Evolutionary conservation across 2,113 vertebrate species (phyloP), one percentile per base, ranked within the genome.

Genomic region (Accipiter cooperii): DNA sequence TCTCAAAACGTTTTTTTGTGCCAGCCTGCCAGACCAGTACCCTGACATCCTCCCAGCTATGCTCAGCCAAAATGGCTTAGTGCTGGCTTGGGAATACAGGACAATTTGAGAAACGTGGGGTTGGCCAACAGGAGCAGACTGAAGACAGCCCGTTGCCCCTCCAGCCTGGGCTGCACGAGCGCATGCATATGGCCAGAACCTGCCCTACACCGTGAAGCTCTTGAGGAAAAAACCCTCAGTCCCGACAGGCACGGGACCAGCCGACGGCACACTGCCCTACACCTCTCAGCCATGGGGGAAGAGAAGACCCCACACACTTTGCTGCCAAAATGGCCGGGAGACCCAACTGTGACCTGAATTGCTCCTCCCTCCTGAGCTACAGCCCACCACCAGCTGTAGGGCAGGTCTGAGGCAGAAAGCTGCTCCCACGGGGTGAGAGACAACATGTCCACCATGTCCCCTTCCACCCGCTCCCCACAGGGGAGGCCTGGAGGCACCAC

Each of bases 361-460:
- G 21, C n/a, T 79, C 61, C 46, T 84, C 44, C 17, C 33, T 29
- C 24, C 61, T 5, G 18, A 61, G 61, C 74, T 51, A 31, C 54
- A 10, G 44, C 33, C 57, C 3, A 10, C 57, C 3, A 12, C 29
- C 57, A 74, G 74, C 38, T 19, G 1, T 21, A 34, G 54, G 73
- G 68, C 8, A 18, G 20, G 42, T 2, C 57, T 4, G 4, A 77
- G 58, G 51, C 34, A 55, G 46, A 63, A 38, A 60, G 79, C 63
- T 44, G 89, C 36, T 57, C 34, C 57, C 52, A 34, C 63, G 4
- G 0, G 5, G 38, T 14, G 6, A 29, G 14, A 19, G 46, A 83
- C 6, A 0, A 86, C 7, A 0, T 5, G 24, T 31, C 71, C 12
- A 2, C 64, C 64, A n/a, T 0, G 9, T 44, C n/a, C n/a, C n/a